Conservation (phyloP, 2,888 invertebrate genomes). For the Calephelis perditalis region DNA sequence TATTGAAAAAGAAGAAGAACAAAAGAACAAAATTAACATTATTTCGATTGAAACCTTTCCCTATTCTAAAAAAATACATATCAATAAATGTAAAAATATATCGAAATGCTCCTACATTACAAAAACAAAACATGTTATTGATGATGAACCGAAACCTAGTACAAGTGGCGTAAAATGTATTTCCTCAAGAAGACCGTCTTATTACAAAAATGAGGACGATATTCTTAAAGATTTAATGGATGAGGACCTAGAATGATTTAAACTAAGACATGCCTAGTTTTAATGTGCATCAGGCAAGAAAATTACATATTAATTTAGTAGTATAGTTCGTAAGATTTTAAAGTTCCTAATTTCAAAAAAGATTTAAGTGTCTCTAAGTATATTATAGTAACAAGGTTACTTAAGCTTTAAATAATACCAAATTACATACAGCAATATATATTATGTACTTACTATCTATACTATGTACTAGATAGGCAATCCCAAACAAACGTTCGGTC, state of each 20-base stretch:
- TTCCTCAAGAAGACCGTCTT: background rate
- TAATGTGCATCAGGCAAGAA: too few species aligned
- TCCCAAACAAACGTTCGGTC: too few species aligned
- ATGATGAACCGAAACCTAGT: background rate
- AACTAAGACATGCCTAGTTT: too few species aligned
- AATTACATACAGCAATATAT: too few species aligned
- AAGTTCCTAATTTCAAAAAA: too few species aligned
- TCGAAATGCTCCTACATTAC: background rate
- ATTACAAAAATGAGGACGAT: background rate
- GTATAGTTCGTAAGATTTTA: too few species aligned
- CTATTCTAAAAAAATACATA: background rate
- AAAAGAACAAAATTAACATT: background rate
- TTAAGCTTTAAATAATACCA: too few species aligned
- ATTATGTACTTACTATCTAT: too few species aligned
- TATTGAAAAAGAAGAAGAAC: conserved; percentile 1
- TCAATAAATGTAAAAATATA: conserved; percentile 1
- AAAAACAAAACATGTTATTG: background rate
- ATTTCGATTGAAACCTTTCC: background rate
- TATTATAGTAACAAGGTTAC: too few species aligned
- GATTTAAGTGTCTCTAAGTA: too few species aligned
- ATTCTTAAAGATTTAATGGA: background rate
- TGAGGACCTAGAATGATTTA: background rate
- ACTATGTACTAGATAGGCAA: too few species aligned
- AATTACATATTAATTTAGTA: too few species aligned
- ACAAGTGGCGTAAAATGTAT: conserved; percentile 1